Conservation (phyloP, 64 coral and sea anemone species). For the Montipora cactus region DNA sequence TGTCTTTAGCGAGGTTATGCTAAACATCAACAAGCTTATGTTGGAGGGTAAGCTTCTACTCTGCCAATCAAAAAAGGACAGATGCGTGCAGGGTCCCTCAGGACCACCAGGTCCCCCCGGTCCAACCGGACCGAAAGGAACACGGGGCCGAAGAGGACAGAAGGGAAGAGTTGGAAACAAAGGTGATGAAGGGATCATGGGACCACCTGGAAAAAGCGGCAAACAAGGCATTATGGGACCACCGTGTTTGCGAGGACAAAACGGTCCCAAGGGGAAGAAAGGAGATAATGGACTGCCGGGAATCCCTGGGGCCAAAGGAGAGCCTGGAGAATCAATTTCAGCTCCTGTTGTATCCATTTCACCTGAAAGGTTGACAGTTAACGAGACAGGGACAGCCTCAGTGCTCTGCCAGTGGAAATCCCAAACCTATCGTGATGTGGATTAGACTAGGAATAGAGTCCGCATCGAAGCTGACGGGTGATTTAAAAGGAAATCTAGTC, state of each 20-base stretch:
- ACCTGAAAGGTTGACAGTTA: constrained; percentile 13
- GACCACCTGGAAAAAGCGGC: constrained; percentile 27
- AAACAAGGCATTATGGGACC: constrained; percentile 31
- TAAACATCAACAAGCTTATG: not conserved
- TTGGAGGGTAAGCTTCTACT: not conserved
- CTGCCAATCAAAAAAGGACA: not conserved
- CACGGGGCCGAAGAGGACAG: constrained; percentile 24
- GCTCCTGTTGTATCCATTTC: constrained; percentile 9
- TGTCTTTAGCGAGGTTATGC: no score
- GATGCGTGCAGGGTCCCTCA: not conserved
- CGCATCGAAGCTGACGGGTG: not conserved
- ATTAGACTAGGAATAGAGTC: constrained; percentile 22
- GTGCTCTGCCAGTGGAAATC: constrained; percentile 71
- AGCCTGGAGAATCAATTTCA: constrained; percentile 36
- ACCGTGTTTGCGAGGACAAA: not conserved
- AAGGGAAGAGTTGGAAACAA: not conserved
- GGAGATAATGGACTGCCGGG: constrained; percentile 14
- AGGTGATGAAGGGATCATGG: constrained; percentile 31
- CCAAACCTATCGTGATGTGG: constrained; percentile 60
- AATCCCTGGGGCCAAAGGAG: constrained; percentile 63
- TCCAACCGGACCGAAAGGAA: constrained; percentile 17
- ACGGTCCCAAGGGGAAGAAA: constrained; percentile 38
- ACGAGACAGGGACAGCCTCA: constrained; percentile 23
- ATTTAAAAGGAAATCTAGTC: not conserved
- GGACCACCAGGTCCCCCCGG: constrained; percentile 43